Evolutionary conservation across 2,113 vertebrate species (phyloP), one percentile per base, ranked within the genome.

Genomic region (Chaetodon auriga): DNA sequence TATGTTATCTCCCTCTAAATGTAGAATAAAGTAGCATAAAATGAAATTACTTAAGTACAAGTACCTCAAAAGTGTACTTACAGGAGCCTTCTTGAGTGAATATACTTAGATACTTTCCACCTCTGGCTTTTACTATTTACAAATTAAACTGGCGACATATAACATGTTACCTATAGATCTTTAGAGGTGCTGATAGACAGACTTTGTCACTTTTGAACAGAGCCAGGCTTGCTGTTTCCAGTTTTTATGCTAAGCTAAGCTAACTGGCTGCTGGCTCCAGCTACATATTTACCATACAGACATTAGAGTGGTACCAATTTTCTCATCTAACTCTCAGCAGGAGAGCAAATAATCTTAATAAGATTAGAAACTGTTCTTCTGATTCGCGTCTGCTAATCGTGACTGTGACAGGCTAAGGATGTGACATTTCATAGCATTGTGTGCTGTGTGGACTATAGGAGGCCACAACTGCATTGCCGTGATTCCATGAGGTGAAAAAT

Each of bases 401-500:
- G 65, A 48, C 46, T 78, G 38, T 64, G 60, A 49, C 38, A 19
- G 36, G 62, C 25, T 5, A 53, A 73, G 9, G 71, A 69, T 73
- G 48, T 61, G 82, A 85, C 60, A 71, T 80, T 79, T 83, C 35
- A 81, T 19, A 60, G 74, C 77, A 58, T 21, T 49, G 35, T 68
- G 13, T 54, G 65, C 61, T 57, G n/a, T n/a, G n/a, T n/a, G 8
- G 13, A 14, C 48, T 2, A 30, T 30, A 30, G 23, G 46, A 65
- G 49, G 49, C 74, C 48, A 14, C 35, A 63, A 80, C 73, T 38
- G 51, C 5, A 5, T 64, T 81, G 80, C 75, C 64, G 54, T 48
- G 43, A 66, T 69, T 75, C 86, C 86, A 77, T 35, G 81, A 80
- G 54, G 81, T 66, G 68, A 80, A 78, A 76, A 84, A 78, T 77